These are phyloP conservation scores for Pandemis heparana DNA, from an alignment of 2,888 invertebrate species.

Conservation along the genomic window DNA sequence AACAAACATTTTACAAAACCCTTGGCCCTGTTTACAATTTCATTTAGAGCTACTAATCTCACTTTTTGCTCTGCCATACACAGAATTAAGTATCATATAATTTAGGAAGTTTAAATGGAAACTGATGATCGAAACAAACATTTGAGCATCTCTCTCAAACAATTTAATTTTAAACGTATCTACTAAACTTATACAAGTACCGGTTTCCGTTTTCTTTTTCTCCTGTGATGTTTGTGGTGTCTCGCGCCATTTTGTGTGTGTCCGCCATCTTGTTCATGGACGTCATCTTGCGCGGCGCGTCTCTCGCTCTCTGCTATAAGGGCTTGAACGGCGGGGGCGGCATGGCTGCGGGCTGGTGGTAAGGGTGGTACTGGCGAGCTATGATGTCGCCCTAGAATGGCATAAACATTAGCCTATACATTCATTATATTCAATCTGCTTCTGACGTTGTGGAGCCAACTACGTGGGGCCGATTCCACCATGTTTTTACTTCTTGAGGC, in stretches of 20 bases:
- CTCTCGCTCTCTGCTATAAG: constrained; percentile 77
- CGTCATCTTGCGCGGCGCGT: constrained; percentile 47
- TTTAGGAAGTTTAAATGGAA: constrained; percentile 21
- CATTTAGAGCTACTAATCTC: constrained; percentile 64
- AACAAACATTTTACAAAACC: constrained; percentile 11
- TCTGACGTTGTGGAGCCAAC: background rate
- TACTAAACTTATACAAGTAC: constrained; percentile 68
- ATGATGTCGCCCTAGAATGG: constrained; percentile 80
- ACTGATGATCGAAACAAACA: constrained; percentile 48
- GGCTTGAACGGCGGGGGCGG: constrained; percentile 75
- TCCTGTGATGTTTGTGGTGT: constrained; percentile 63
- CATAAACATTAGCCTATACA: constrained; percentile 79
- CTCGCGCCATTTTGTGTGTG: constrained; percentile 48
- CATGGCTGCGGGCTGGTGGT: constrained; percentile 76
- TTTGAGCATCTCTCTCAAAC: constrained; percentile 59
- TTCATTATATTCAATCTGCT: constrained; percentile 62
- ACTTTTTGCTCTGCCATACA: constrained; percentile 65
- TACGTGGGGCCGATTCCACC: constrained; percentile 40
- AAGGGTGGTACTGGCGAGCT: constrained; percentile 81
- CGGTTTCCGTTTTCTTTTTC: constrained; percentile 75
- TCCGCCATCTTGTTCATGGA: constrained; percentile 33
- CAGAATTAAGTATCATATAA: constrained; percentile 51
- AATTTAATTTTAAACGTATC: constrained; percentile 24
- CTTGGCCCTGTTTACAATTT: constrained; percentile 42
- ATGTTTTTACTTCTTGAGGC: constrained; percentile 3